Base-by-base conservation (phyloP, 1,140 invertebrate genomes). In the Potamilus streckersoni region DNA sequence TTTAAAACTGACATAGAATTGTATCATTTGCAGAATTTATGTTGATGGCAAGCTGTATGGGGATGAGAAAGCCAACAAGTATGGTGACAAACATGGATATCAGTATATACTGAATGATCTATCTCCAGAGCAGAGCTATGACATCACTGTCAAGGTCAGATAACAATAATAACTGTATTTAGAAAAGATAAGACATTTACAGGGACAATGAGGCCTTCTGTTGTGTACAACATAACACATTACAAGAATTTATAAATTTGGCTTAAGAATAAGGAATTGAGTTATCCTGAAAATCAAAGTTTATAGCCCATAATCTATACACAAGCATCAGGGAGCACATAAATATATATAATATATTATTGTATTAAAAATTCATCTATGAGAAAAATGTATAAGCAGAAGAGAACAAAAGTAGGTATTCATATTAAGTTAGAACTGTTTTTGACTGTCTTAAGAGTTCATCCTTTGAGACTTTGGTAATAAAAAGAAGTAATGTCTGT, bases 101-200 rank as follows among this genome's bases (percentile, higher is more conserved):
- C 89, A 90, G 76, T 90, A 87, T 76, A 85, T 82, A 68, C 79
- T 90, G 20, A 89, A 83, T 65, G 86, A 88, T 77, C 82, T 90
- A 4, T 79, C 78, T 16, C 84, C 88, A 27, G 88, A 88, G 66
- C 82, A 87, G 75, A 81, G 82, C 58, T 90, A 88, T 75, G 89
- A 90, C 69, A 83, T 90, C 64, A 78, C 79, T 73, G 86, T 90
- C 74, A 89, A 85, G 84, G 83, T 85, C 61, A 69, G 68, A 69
- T 38, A 71, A 31, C 14, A 64, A 20, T 66, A 23, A 16, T 38
- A 3, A 38, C 38, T 38, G 1, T 38, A 38, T 38, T 38, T 38
- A 8, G 38, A 38, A 8, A 38, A 66, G n/a, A 66, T 66, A 17
- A 66, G 5, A 13, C 16, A 6, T 3, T 61, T 61, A n/a, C 60